Evolutionary conservation across 2,113 vertebrate species (phyloP).

Genomic region (Erpornis zantholeuca): DNA sequence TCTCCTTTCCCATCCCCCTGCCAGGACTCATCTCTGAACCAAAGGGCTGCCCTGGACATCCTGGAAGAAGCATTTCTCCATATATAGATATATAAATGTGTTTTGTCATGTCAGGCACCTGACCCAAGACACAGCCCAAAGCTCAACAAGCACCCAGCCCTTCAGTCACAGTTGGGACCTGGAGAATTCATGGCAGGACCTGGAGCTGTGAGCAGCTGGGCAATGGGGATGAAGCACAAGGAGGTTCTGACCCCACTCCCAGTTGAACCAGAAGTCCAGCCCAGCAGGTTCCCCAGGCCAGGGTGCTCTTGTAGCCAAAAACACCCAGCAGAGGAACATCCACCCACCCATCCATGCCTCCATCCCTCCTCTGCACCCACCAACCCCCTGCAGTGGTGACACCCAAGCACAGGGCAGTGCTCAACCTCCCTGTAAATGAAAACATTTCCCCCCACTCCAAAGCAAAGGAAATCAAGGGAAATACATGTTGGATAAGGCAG

Average conservation of each 20-base stretch:
- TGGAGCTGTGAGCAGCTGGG: background rate
- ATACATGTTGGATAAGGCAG: background rate
- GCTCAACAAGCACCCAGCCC: background rate
- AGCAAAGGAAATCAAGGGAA: background rate
- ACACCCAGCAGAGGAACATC: background rate
- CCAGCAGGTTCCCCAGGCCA: background rate
- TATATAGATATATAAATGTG: fast-evolving
- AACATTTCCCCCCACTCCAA: background rate
- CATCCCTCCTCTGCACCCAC: background rate
- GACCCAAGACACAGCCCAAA: background rate
- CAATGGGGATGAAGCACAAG: background rate
- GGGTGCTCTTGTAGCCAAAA: background rate
- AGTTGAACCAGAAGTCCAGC: background rate
- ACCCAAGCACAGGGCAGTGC: background rate
- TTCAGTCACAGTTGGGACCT: background rate
- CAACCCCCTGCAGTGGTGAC: background rate
- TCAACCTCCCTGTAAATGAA: too few species aligned
- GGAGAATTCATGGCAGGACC: background rate
- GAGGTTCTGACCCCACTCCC: background rate
- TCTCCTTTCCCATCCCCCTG: background rate
- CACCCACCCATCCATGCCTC: too few species aligned
- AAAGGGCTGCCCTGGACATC: background rate
- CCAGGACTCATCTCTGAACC: background rate
- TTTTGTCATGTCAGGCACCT: background rate
- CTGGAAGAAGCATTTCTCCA: background rate